phyloP scores from a whole-genome alignment of 2,797 vertebrate genomes.

The Vireo griseus region DNA sequence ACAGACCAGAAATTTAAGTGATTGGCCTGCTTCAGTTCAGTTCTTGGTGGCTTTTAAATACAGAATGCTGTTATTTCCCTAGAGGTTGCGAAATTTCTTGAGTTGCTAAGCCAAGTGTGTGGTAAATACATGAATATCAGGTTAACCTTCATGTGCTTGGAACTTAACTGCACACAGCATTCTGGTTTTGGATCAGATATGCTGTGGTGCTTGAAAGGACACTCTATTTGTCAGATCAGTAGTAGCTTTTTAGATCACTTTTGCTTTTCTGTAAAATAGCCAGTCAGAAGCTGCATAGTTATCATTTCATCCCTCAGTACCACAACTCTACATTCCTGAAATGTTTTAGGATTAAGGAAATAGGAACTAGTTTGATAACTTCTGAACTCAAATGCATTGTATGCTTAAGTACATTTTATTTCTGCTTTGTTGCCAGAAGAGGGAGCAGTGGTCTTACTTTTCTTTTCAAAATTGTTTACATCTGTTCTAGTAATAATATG shows the following conservation, averaged over 20 bases:
- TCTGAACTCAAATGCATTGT: neutral
- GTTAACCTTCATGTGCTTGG: neutral
- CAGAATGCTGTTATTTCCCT: neutral
- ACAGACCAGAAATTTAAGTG: neutral
- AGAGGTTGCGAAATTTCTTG: neutral
- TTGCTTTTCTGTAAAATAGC: neutral
- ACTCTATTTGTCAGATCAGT: neutral
- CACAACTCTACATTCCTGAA: neutral
- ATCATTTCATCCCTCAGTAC: neutral
- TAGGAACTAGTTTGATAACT: neutral
- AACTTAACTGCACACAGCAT: neutral
- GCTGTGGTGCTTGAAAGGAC: neutral
- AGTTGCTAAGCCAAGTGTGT: neutral
- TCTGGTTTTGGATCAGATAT: neutral
- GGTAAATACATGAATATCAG: neutral
- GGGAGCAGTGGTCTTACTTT: conserved; percentile 9
- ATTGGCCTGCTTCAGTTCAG: neutral
- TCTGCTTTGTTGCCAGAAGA: conserved; percentile 1
- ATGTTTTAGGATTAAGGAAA: neutral
- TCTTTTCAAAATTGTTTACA: neutral
- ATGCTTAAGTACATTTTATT: neutral
- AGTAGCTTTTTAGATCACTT: neutral
- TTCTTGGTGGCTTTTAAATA: neutral
- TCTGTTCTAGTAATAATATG: neutral
- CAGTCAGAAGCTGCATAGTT: neutral